Percentiles rank a stretch among this genome's conserved stretches.
Conservation (phyloP, 2,113 vertebrate genomes). For the Hippoglossus stenolepis region DNA sequence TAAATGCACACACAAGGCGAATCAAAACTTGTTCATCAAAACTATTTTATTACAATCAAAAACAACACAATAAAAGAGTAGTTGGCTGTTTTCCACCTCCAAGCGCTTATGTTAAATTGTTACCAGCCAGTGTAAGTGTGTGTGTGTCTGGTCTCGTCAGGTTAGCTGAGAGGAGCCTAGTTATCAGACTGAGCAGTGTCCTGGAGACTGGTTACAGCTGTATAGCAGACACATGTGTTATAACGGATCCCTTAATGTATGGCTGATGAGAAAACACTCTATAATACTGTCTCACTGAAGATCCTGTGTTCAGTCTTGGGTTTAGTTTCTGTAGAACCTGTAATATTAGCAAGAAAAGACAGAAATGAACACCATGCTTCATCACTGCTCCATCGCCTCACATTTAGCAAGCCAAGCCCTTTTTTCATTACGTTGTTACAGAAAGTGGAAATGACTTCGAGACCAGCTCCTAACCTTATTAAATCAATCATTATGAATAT, state of each 20-base stretch:
- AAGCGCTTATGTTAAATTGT: not conserved
- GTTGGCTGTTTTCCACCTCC: not conserved
- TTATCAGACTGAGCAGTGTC: conserved; percentile 11
- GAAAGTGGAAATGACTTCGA: conserved; percentile 36
- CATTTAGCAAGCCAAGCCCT: not conserved
- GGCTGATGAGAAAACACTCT: conserved; percentile 14
- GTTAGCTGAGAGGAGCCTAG: conserved; percentile 1
- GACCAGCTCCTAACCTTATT: conserved; percentile 55
- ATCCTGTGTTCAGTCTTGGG: not conserved
- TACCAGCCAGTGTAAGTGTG: not conserved
- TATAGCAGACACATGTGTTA: conserved; percentile 21
- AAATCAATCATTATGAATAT: conserved; percentile 61
- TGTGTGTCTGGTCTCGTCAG: not conserved
- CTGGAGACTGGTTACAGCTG: conserved; percentile 10
- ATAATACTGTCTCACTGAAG: not conserved
- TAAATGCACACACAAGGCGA: no score
- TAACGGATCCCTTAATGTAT: not conserved
- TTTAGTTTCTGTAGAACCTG: not conserved
- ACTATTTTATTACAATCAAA: no score
- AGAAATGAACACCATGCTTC: not conserved
- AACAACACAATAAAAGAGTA: not conserved
- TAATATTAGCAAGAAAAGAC: not conserved
- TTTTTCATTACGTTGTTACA: conserved; percentile 29
- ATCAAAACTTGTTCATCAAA: no score
- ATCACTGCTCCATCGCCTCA: not conserved